A percentile compares a stretch with the other conserved stretches of the same genome.
Conservation (phyloP, 2,113 vertebrate genomes). For the Chrysochloris asiatica region DNA sequence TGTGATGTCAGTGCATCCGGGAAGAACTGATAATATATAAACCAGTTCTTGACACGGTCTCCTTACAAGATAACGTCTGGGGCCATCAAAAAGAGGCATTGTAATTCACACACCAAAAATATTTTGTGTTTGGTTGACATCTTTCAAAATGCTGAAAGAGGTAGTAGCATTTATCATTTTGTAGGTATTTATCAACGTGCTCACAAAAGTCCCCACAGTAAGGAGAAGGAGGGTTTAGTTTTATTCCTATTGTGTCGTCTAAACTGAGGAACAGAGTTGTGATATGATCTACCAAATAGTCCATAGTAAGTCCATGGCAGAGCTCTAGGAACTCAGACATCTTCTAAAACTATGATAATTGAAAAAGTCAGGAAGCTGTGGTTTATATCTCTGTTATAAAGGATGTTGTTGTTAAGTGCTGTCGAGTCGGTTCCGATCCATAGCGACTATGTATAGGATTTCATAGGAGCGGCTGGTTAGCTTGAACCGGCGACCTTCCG, state of each 20-base stretch:
- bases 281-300: background rate
- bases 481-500: too few relatives aligned
- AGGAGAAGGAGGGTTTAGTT: conserved; percentile 36
- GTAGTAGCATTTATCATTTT: conserved; percentile 51
- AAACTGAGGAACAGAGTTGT: conserved; percentile 11
- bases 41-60: conserved; percentile 13
- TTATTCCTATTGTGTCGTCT: background rate
- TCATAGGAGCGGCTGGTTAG: too few relatives aligned
- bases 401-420: background rate
- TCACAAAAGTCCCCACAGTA: background rate
- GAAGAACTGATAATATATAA: conserved; percentile 18
- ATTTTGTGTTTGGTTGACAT: conserved; percentile 65
- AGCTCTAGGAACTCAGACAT: conserved; percentile 3
- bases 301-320: background rate
- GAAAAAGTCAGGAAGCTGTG: conserved; percentile 30
- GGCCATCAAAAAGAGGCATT: conserved; percentile 48
- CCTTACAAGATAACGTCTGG: conserved; percentile 39
- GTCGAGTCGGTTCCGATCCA: too few relatives aligned
- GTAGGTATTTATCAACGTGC: conserved; percentile 51
- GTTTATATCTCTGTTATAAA: conserved; percentile 9
- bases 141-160: conserved; percentile 58
- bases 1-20: conserved; percentile 48
- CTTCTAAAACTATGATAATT: conserved; percentile 37
- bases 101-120: conserved; percentile 66
- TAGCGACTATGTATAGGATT: too few relatives aligned